Evolutionary conservation across 2,888 invertebrate genomes (phyloP), one percentile per base, ranked within the genome.

Genomic region (Drosophila neotestacea): DNA sequence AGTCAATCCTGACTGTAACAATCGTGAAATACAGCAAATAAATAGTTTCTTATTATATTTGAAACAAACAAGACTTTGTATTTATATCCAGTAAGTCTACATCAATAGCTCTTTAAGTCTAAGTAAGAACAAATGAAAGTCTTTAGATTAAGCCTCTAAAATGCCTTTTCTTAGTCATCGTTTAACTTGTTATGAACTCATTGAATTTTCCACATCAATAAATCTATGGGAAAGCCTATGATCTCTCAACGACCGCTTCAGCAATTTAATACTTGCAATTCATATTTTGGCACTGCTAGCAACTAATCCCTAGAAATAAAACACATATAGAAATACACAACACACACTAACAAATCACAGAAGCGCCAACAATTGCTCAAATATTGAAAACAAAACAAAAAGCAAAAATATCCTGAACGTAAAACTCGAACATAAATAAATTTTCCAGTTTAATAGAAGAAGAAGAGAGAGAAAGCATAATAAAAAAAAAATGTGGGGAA

Each of bases 271-370:
- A 22, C 56, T 47, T 73, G 64, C 76, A 76, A 81, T 79, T 80
- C 79, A 79, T 73, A 81, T 79, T 80, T 80, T 80, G 79, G 46
- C 79, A 76, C 82, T 76, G 60, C 62, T 58, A 38, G 58, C 64
- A 41, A 80, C 79, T 81, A 80, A 81, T 80, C 82, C 79, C 65
- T 50, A 41, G 61, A 58, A 63, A 67, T 70, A 62, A 58, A 50
- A 42, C 46, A 13, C 28, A 73, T 9, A 50, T 38, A 41, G 44
- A 60, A 42, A 28, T 46, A 32, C 47, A 55, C 38, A 51, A 28
- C 22, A 46, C 48, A 58, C 28, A 38, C 47, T 10, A 52, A 64
- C 70, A 73, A 78, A 77, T 77, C 77, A 77, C 44, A 70, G 74
- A 58, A 63, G 60, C 71, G 70, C 54, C 62, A 42, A 71, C 71